Conservation (phyloP, 2,113 vertebrate genomes). For the Falco punctatus region DNA sequence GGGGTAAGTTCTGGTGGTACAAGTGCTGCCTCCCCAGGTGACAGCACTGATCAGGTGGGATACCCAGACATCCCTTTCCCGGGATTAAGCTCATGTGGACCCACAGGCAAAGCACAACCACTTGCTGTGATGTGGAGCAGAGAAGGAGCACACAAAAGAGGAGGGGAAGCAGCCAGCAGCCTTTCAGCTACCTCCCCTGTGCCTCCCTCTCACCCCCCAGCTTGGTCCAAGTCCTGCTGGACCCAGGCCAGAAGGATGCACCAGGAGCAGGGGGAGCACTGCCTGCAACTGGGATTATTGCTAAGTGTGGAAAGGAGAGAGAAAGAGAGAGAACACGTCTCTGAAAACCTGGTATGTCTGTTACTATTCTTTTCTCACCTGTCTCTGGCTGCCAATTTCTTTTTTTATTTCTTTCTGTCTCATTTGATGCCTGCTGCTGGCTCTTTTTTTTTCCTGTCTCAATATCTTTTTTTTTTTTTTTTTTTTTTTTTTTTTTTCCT, state of each 20-base stretch:
- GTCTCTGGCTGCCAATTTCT: not conserved
- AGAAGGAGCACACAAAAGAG: not conserved
- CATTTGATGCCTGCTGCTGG: not conserved
- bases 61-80: not conserved
- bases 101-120: not conserved
- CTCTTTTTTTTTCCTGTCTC: not conserved
- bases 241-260: not conserved
- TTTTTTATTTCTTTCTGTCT: not conserved
- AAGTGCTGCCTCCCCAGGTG: not conserved
- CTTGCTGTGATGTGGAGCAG: rapidly evolving
- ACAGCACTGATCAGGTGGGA: not conserved
- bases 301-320: not conserved
- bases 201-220: not conserved
- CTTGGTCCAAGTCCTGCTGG: not conserved
- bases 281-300: not conserved
- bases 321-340: not conserved
- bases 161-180: not conserved
- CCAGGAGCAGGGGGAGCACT: not conserved
- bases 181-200: not conserved
- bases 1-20: not conserved
- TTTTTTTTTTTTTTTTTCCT: not conserved
- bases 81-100: too few relatives aligned
- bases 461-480: not conserved
- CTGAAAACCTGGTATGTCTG: not conserved
- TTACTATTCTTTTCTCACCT: not conserved